These are phyloP conservation scores for Azorinus chamasolen DNA, from an alignment of 2,888 invertebrate species.

Conservation along the genomic window DNA sequence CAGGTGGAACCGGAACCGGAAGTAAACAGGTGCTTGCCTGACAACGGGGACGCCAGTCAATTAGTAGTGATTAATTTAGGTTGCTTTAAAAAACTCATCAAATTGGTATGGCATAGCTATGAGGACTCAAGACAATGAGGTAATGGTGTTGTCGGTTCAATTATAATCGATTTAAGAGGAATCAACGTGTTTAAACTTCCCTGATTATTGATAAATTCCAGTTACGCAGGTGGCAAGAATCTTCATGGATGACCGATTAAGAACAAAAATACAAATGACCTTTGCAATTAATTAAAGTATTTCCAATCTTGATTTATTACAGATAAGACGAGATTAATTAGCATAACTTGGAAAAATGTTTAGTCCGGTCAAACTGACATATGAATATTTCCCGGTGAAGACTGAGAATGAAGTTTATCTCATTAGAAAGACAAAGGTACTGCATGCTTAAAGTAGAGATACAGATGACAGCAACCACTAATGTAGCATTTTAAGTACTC, in stretches of 20 bases:
- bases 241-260: conserved; percentile 13
- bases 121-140: conserved; percentile 66
- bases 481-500: too few relatives aligned
- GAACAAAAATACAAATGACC: conserved; percentile 14
- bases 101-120: conserved; percentile 58
- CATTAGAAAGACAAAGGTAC: conserved; percentile 4
- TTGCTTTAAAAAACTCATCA: not conserved
- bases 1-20: conserved; percentile 46
- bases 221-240: not conserved
- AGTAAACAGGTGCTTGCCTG: conserved; percentile 67
- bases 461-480: too few relatives aligned
- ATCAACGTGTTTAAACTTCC: not conserved
- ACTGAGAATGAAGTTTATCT: conserved; percentile 17
- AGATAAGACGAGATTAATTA: too few relatives aligned
- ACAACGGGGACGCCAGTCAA: conserved; percentile 69
- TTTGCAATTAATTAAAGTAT: not conserved
- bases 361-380: conserved; percentile 32
- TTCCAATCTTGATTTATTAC: not conserved
- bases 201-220: not conserved
- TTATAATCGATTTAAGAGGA: not conserved
- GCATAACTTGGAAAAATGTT: conserved; percentile 26
- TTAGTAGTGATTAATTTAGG: not conserved
- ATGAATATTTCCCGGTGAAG: conserved; percentile 36
- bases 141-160: conserved; percentile 13
- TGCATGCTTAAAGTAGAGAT: not conserved